Percentiles rank a stretch among this genome's conserved stretches.
Evolutionary conservation across 2,888 invertebrate species (phyloP).

Genomic region (Ormyrus rosae): DNA sequence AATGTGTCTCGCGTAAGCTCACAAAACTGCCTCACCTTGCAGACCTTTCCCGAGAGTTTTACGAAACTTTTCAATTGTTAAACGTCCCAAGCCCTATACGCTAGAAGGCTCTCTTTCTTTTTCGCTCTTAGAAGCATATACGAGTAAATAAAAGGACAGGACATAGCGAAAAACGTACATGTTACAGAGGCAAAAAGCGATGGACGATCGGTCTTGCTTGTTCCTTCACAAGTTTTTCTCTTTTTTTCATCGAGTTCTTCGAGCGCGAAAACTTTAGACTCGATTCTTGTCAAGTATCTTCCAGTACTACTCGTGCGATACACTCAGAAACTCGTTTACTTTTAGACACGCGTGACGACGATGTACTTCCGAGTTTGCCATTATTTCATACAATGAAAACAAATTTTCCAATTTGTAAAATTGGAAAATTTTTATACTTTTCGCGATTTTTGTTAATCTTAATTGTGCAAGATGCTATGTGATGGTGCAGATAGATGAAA

Average conservation of each 20-base stretch:
- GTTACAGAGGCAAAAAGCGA: slow-evolving; percentile 20
- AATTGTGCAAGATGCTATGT: no score
- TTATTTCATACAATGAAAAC: slow-evolving; percentile 17
- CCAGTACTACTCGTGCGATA: slow-evolving; percentile 14
- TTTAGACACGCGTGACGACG: neutral
- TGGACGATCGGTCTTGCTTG: slow-evolving; percentile 17
- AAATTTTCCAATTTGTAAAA: neutral
- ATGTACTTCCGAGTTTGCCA: slow-evolving; percentile 13
- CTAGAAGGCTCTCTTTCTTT: neutral
- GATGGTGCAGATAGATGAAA: no score
- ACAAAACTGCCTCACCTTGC: slow-evolving; percentile 17
- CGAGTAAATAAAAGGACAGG: slow-evolving; percentile 5
- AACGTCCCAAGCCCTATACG: slow-evolving; percentile 22
- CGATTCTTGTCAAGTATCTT: slow-evolving; percentile 28
- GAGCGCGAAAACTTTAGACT: slow-evolving; percentile 32
- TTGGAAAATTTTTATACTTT: no score
- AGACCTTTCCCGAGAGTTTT: slow-evolving; percentile 17
- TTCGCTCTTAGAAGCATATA: neutral
- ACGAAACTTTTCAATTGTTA: slow-evolving; percentile 49
- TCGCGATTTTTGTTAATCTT: no score
- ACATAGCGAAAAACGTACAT: slow-evolving; percentile 25
- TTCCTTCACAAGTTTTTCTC: slow-evolving; percentile 14
- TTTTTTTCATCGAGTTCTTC: neutral
- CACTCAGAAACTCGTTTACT: slow-evolving; percentile 30
- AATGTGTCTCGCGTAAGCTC: neutral